Evolutionary conservation across 2,888 invertebrate genomes (phyloP), one percentile per base, ranked within the genome.

Genomic region (Marronus borbonicus): DNA sequence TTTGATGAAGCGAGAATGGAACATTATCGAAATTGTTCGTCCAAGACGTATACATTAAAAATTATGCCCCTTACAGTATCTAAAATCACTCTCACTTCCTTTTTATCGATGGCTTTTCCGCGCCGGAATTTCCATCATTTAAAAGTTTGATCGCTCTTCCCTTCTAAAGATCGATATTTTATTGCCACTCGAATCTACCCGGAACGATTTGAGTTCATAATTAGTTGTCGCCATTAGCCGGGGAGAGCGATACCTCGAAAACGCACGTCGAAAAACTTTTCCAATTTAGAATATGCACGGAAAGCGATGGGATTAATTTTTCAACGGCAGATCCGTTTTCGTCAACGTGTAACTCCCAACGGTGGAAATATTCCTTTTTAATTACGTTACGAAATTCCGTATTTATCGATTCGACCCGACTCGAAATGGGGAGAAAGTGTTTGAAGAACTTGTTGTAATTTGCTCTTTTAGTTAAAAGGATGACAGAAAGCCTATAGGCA

Each of bases 201-300:
- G 17, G 10, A 58, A 20, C n/a, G 55, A 24, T 58, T 58, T 20
- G 55, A 17, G 55, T 58, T 58, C 55, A 58, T 58, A 58, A 58
- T 58, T 58, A 58, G 55, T 58, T 58, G n/a, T 58, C n/a, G 55
- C 20, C 55, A 58, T 58, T 58, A 8, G 5, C 17, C n/a, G 20
- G 52, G n/a, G 20, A 20, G 55, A 24, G 55, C 55, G 55, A 58
- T 20, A 12, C 20, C 20, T 58, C n/a, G 17, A 20, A 7, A 58
- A 58, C 17, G 55, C 55, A 7, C 55, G 3, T 20, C 55, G 55
- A 17, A 20, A 58, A 58, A 58, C 55, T 58, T 58, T 58, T 20
- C 55, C 55, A 58, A 58, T 58, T 58, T 58, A 20, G 20, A 58
- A 58, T 58, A 58, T 58, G 55, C 20, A 58, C 20, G 55, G 8